A percentile compares a stretch with the other conserved stretches of the same genome.
Evolutionary conservation across 2,888 invertebrate species (phyloP).

Genomic region (Diachrysia chrysitis): DNA sequence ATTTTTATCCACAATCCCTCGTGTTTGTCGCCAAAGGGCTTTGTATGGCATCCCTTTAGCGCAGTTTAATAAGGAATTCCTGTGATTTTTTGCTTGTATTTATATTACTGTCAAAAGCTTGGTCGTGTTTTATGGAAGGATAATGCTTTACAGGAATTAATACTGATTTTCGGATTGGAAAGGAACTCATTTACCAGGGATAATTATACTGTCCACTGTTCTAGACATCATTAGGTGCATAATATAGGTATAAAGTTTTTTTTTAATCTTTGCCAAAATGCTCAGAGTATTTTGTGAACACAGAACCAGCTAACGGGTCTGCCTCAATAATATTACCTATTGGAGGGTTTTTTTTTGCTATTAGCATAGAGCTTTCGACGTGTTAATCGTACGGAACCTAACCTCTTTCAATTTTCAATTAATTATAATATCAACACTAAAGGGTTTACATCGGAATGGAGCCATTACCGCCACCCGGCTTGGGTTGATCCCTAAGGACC

Average conservation of each 20-base stretch:
- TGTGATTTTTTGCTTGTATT: slow-evolving; percentile 34
- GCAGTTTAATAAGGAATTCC: slow-evolving; percentile 24
- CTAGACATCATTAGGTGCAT: too few species aligned
- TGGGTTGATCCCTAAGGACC: slow-evolving; percentile 29
- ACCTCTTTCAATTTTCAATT: slow-evolving; percentile 36
- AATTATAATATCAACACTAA: slow-evolving; percentile 42
- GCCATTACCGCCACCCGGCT: slow-evolving; percentile 32
- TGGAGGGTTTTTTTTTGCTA: background rate
- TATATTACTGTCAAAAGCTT: slow-evolving; percentile 8
- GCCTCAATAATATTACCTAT: background rate
- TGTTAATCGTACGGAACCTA: slow-evolving; percentile 22
- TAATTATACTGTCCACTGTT: background rate
- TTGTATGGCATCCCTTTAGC: slow-evolving; percentile 20
- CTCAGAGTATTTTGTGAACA: background rate
- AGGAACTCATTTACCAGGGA: slow-evolving; percentile 11
- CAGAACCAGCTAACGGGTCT: background rate
- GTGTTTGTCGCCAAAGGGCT: slow-evolving; percentile 30
- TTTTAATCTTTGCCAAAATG: too few species aligned
- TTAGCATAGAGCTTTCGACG: background rate
- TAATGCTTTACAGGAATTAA: background rate
- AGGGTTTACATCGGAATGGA: slow-evolving; percentile 25
- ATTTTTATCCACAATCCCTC: slow-evolving; percentile 22
- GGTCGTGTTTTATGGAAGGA: background rate
- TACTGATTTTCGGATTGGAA: background rate
- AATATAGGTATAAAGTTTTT: too few species aligned